Evolutionary conservation across 2,888 invertebrate species (phyloP).

Genomic region (Deilephila elpenor): DNA sequence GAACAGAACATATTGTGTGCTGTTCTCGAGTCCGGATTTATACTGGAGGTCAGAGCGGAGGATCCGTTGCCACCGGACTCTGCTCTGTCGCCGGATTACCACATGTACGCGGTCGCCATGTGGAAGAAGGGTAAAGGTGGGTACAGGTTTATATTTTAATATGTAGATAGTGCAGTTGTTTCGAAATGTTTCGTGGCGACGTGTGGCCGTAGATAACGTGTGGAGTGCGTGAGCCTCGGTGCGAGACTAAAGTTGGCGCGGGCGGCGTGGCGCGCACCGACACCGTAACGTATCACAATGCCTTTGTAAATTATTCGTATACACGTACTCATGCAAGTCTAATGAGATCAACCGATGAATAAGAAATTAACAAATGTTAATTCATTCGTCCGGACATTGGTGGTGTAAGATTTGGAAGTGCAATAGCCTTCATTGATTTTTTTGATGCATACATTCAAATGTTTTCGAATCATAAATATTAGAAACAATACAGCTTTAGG

Average conservation of each 20-base stretch:
- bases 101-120: slow-evolving; percentile 88
- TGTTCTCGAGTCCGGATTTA: slow-evolving; percentile 89
- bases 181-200: slow-evolving; percentile 45
- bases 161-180: slow-evolving; percentile 32
- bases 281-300: slow-evolving; percentile 55
- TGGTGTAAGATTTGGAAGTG: background rate
- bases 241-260: slow-evolving; percentile 65
- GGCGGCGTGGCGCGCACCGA: slow-evolving; percentile 53
- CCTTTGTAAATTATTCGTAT: slow-evolving; percentile 71
- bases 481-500: background rate
- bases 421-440: background rate
- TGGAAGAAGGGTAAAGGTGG: slow-evolving; percentile 90
- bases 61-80: slow-evolving; percentile 79
- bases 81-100: slow-evolving; percentile 78
- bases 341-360: slow-evolving; percentile 55
- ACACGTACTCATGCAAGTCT: slow-evolving; percentile 44
- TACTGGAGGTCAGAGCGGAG: slow-evolving; percentile 86
- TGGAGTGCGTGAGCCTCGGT: slow-evolving; percentile 49
- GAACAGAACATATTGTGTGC: slow-evolving; percentile 89
- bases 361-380: slow-evolving; percentile 7
- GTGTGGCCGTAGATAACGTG: slow-evolving; percentile 58
- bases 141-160: slow-evolving; percentile 45
- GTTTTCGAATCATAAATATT: background rate
- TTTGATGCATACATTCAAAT: background rate
- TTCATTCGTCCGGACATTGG: background rate